Conservation (phyloP, 2,888 invertebrate species). For the Pristionchus exspectatus region DNA sequence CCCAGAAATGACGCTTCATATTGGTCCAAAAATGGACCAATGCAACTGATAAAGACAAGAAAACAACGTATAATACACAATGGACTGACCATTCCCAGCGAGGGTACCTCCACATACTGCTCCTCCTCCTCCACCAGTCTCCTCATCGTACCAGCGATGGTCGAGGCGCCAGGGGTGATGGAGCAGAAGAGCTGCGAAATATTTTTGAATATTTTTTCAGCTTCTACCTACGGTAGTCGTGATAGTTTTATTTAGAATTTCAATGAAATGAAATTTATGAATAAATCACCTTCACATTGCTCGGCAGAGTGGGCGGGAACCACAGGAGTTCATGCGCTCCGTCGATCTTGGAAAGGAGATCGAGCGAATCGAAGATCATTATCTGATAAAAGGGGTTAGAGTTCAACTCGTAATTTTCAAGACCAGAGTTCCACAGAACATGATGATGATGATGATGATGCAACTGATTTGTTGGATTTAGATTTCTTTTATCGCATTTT, state of each 20-base stretch:
- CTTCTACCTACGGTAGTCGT: too few species aligned
- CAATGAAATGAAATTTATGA: too few species aligned
- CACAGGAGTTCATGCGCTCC: constrained; percentile 96
- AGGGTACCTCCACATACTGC: constrained; percentile 91
- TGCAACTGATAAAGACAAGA: too few species aligned
- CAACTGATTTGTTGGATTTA: too few species aligned
- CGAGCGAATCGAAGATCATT: constrained; percentile 95
- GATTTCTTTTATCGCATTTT: too few species aligned
- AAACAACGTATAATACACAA: not conserved
- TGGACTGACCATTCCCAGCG: constrained; percentile 83
- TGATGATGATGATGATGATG: too few species aligned
- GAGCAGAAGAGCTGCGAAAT: constrained; percentile 69
- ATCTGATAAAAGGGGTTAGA: constrained; percentile 58
- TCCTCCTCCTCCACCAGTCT: constrained; percentile 90
- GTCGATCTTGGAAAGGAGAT: constrained; percentile 94
- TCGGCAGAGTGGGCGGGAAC: constrained; percentile 93
- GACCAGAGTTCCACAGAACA: too few species aligned
- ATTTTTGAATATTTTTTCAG: not conserved
- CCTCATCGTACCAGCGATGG: constrained; percentile 68
- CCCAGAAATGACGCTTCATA: not conserved
- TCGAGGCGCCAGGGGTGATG: constrained; percentile 69
- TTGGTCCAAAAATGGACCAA: too few species aligned
- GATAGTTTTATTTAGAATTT: too few species aligned
- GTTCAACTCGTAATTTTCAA: too few species aligned
- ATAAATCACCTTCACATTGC: constrained; percentile 93